Percentiles rank a stretch among this genome's conserved stretches.
Conservation (phyloP, 1,140 invertebrate species). For the Drosophila parabipectinata region DNA sequence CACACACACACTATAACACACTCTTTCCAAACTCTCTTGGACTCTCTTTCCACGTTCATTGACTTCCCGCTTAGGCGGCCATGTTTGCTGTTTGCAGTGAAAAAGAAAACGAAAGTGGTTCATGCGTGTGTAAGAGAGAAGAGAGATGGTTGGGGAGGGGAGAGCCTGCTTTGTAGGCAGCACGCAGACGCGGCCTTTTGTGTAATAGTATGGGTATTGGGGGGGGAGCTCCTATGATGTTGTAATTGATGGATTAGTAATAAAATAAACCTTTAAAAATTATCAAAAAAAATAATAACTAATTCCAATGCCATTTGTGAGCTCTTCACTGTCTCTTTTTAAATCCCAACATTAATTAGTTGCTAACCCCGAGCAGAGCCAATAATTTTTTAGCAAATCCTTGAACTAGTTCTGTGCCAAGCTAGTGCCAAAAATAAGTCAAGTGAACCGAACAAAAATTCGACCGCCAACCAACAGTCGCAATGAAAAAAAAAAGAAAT, state of each 20-base stretch:
- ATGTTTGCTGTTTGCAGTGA: constrained; percentile 53
- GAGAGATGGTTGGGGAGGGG: constrained; percentile 2
- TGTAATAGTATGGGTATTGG: constrained; percentile 48
- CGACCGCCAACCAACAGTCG: constrained; percentile 59
- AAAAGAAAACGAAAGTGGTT: constrained; percentile 80
- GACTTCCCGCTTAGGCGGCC: constrained; percentile 58
- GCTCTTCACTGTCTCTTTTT: constrained; percentile 11
- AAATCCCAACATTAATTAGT: constrained; percentile 35
- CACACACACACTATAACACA: constrained; percentile 9
- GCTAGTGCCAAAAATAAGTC: constrained; percentile 61
- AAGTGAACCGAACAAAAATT: constrained; percentile 51
- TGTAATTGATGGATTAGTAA: constrained; percentile 73
- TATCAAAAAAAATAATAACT: background rate
- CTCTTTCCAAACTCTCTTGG: constrained; percentile 27
- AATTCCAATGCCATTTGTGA: background rate
- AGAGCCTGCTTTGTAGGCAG: constrained; percentile 56
- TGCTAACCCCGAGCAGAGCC: constrained; percentile 6
- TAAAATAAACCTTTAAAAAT: too few species aligned
- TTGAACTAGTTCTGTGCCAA: constrained; percentile 72
- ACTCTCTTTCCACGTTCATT: constrained; percentile 65
- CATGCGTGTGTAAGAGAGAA: constrained; percentile 35
- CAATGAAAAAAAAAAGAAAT: constrained; percentile 46
- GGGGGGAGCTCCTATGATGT: constrained; percentile 44
- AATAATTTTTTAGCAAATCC: constrained; percentile 59
- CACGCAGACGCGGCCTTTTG: constrained; percentile 72